Evolutionary conservation across 2,113 vertebrate genomes (phyloP).

Genomic region (Lophochroa leadbeateri): DNA sequence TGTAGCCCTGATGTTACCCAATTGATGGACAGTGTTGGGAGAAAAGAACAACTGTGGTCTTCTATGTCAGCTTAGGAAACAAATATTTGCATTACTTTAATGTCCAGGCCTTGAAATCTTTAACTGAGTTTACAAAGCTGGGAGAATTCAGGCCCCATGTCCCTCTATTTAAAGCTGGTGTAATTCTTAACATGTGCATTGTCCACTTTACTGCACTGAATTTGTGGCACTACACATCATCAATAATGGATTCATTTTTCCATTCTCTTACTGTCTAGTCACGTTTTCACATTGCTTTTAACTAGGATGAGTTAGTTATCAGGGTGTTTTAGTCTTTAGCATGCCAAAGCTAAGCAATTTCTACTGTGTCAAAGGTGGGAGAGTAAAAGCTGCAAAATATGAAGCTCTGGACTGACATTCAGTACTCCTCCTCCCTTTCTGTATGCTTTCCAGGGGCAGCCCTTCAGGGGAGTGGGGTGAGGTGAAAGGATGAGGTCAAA

Average conservation of each 20-base stretch:
- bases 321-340: background rate
- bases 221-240: background rate
- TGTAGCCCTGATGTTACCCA: background rate
- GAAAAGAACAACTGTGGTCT: background rate
- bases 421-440: background rate
- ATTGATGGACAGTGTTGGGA: background rate
- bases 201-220: background rate
- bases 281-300: background rate
- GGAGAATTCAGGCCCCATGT: background rate
- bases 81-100: background rate
- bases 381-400: background rate
- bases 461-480: background rate
- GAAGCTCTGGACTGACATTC: background rate
- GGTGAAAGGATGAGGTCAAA: background rate
- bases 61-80: background rate
- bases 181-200: background rate
- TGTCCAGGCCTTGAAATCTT: background rate
- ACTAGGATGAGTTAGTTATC: background rate
- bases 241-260: background rate
- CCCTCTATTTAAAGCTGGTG: background rate
- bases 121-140: background rate
- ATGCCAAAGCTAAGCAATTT: background rate
- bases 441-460: accelerated
- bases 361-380: background rate
- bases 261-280: background rate